Evolutionary conservation across 2,113 vertebrate genomes (phyloP).

Genomic region (Engraulis encrasicolus): DNA sequence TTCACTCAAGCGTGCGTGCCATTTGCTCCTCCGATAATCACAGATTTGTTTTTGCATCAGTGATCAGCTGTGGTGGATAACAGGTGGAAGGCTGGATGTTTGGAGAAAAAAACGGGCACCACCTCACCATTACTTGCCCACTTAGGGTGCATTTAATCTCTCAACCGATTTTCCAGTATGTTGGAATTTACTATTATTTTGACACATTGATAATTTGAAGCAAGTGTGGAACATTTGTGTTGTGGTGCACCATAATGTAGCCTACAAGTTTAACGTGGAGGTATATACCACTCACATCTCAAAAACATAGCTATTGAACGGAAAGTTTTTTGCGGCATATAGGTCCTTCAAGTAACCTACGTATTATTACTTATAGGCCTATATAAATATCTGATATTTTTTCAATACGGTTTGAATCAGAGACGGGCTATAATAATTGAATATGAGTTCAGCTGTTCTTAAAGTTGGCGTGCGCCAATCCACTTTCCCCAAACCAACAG

Average conservation of each 20-base stretch:
- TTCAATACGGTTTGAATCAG: not conserved
- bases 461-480: not conserved
- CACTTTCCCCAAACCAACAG: not conserved
- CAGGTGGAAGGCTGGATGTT: not conserved
- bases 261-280: no score
- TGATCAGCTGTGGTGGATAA: not conserved
- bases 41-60: not conserved
- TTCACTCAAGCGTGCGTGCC: not conserved
- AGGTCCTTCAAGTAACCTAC: not conserved
- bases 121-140: not conserved
- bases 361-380: not conserved
- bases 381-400: not conserved
- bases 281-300: no score
- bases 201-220: no score
- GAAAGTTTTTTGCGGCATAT: no score
- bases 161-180: no score
- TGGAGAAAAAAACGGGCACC: not conserved
- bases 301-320: no score
- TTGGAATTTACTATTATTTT: no score
- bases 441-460: not conserved
- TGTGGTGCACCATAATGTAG: no score
- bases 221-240: no score
- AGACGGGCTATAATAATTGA: not conserved
- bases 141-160: no score
- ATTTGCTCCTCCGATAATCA: constrained; percentile 1